Evolutionary conservation across 2,113 vertebrate species (phyloP), one percentile per base, ranked within the genome.

Genomic region (Perccottus glenii): DNA sequence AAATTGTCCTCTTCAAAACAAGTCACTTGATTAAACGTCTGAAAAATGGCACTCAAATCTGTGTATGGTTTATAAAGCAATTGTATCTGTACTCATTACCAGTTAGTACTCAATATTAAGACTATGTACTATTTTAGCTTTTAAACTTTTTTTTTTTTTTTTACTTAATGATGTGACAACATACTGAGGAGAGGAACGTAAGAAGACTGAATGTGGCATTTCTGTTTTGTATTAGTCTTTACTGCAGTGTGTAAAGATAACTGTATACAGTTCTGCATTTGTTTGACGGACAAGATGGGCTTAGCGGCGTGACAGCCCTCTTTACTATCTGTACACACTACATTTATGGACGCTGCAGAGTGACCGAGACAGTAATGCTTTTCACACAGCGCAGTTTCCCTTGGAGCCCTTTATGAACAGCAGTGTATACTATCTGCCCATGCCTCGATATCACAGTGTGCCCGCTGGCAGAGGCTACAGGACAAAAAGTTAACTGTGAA

Each of bases 391-490:
- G 38, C 42, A 49, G 40, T 67, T 67, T 64, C 36, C 64, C 69
- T 47, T 59, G 45, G 16, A 74, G 55, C 53, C 58, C 15, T 57
- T 15, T 42, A 44, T 70, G 70, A 68, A 49, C 46, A 61, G 40
- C 36, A 36, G 63, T 73, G 49, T 19, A 10, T 62, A 12, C 64
- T 78, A 79, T 85, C 78, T 62, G 55, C 69, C 63, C 62, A 5
- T 9, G 50, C 73, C 74, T 74, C 32, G 11, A 77, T 84, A 82
- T 86, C 75, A 36, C 38, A 49, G 49, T 3, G 36, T 83, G 82
- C 82, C 87, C 81, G 71, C 79, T 81, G 81, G 85, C 78, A 66
- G 65, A 73, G 64, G 60, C 78, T 71, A 35, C 79, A 61, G 81
- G 80, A 73, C 69, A 61, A 52, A 69, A 79, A 89, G 80, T 83